Base-by-base conservation (phyloP, 2,113 vertebrate genomes). In the Aegithalos caudatus region DNA sequence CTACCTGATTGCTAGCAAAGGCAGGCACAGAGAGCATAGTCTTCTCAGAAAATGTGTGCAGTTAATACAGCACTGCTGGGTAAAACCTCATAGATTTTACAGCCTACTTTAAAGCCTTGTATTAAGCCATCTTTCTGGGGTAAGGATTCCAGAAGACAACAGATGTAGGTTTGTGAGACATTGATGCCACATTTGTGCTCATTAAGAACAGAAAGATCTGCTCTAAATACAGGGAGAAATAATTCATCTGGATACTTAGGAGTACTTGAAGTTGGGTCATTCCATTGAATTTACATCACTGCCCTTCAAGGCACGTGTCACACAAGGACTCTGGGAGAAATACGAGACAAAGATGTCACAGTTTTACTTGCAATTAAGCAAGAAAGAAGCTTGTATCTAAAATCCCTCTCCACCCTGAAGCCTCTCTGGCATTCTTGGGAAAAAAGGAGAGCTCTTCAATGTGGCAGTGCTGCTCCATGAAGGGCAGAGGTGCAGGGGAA, bases 401-500 rank as follows among this genome's bases (percentile, higher is more conserved):
- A 65, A 45, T n/a, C 31, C n/a, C 24, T 72, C 44, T 27, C 50
- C 64, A 37, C 16, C 21, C 50, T 38, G 65, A 57, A 74, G 37
- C 74, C 58, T 80, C 44, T 15, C 80, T 27, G 47, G 15, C 2
- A 0, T 13, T 67, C 23, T 27, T 56, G 58, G 71, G 31, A 69
- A 76, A 47, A 16, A 33, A 64, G 44, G 23, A 5, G 44, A 76
- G 33, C 25, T 64, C 67, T 45, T 33, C 23, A 24, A 5, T 0
- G 3, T 29, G 31, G 60, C 40, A 33, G 18, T 29, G 47, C n/a
- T 69, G 45, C 37, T 57, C 15, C 3, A 1, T 29, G 24, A 14
- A n/a, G 64, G 48, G 64, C 54, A 78, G 69, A 61, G 73, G 42
- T 9, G 2, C 0, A 0, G 29, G 50, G 48, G 40, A 28, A 73